Conservation (phyloP, 1,140 invertebrate genomes). For the Nephila pilipes region DNA sequence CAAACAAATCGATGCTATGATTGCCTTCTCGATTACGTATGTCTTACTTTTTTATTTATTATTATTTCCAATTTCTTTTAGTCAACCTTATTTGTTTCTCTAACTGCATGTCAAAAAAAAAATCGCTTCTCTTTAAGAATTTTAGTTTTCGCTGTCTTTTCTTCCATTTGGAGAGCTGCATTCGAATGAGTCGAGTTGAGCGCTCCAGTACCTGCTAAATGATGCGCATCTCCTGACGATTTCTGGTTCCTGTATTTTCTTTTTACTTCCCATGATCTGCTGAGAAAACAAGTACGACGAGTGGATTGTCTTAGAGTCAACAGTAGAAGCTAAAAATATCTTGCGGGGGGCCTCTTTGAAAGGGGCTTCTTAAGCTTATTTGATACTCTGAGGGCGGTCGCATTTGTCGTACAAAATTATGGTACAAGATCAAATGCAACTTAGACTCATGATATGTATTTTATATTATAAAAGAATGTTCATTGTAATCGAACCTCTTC, state of each 20-base stretch:
- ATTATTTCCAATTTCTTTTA: not conserved
- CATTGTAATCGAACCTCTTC: too few species aligned
- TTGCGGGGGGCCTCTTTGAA: not conserved
- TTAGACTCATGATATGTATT: too few species aligned
- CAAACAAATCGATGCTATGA: not conserved
- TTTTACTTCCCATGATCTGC: constrained; percentile 41
- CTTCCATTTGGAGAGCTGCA: not conserved
- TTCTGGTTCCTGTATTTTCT: constrained; percentile 19
- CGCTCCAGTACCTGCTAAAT: constrained; percentile 53
- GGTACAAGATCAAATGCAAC: too few species aligned
- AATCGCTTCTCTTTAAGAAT: not conserved
- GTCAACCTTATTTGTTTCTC: not conserved
- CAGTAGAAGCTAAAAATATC: not conserved
- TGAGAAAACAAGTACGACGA: not conserved
- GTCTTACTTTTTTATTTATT: not conserved
- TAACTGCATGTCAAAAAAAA: not conserved
- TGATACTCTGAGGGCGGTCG: not conserved
- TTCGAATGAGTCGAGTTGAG: not conserved
- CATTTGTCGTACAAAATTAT: too few species aligned
- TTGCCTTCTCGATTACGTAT: not conserved
- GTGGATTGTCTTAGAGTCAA: not conserved
- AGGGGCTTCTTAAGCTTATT: not conserved
- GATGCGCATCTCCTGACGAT: constrained; percentile 54
- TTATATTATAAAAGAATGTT: too few species aligned
- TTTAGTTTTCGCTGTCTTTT: constrained; percentile 8